Conservation (phyloP, 2,797 vertebrate species). For the Acropternis orthonyx region DNA sequence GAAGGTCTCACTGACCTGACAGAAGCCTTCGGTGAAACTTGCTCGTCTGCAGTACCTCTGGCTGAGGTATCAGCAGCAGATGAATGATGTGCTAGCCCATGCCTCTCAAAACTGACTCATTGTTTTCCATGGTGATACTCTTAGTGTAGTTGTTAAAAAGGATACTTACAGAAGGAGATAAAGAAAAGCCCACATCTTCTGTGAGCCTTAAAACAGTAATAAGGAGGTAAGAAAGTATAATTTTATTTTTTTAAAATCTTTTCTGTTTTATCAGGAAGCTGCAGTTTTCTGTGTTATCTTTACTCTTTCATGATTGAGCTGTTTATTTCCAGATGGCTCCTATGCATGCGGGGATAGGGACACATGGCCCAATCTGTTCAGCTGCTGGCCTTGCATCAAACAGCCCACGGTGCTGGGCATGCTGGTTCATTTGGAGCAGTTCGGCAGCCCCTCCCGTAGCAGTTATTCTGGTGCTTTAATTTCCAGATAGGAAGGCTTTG, state of each 20-base stretch:
- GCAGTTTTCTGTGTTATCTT: slow-evolving; percentile 1
- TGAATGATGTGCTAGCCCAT: background rate
- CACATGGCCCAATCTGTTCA: slow-evolving; percentile 29
- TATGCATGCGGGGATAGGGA: background rate
- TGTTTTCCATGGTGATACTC: background rate
- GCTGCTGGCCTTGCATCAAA: slow-evolving; percentile 1
- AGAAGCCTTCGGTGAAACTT: background rate
- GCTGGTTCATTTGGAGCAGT: background rate
- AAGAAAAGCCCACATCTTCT: background rate
- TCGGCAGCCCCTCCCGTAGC: background rate
- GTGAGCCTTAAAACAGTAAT: background rate
- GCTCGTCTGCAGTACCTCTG: rapidly evolving
- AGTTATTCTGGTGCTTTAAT: background rate
- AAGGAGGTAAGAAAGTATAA: background rate
- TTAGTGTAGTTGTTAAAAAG: background rate
- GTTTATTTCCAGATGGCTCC: slow-evolving; percentile 59
- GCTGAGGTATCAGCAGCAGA: background rate
- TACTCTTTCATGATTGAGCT: slow-evolving; percentile 50
- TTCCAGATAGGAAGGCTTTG: background rate
- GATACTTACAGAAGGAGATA: background rate
- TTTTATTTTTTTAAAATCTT: background rate
- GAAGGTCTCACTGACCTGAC: background rate
- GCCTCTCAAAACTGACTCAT: background rate
- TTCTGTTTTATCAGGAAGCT: background rate
- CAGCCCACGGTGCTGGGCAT: background rate